Evolutionary conservation across 1,140 invertebrate genomes (phyloP).

Genomic region (Oreohelix idahoensis): DNA sequence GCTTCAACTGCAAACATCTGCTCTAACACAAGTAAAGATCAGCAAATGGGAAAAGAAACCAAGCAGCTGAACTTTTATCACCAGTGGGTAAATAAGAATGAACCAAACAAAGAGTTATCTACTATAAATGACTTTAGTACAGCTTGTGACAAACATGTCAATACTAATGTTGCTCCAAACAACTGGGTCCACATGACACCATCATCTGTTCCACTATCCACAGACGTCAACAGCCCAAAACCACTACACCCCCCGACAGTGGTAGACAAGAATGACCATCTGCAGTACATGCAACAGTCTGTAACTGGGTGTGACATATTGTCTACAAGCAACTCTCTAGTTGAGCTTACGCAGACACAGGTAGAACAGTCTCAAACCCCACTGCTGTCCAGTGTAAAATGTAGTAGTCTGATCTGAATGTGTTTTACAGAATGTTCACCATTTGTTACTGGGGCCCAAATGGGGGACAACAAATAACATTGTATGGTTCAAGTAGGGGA

Average conservation of each 20-base stretch:
- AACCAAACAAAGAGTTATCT: background rate
- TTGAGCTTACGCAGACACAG: constrained; percentile 3
- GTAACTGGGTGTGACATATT: background rate
- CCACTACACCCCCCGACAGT: background rate
- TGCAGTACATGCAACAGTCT: background rate
- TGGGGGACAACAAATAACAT: too few species aligned
- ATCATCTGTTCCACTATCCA: background rate
- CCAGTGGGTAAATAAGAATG: background rate
- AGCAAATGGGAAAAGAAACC: background rate
- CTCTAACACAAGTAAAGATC: background rate
- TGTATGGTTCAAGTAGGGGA: too few species aligned
- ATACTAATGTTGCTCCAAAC: background rate
- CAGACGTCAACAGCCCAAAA: background rate
- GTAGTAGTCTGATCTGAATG: background rate
- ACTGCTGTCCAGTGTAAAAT: background rate
- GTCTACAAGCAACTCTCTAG: background rate
- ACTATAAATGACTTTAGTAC: background rate
- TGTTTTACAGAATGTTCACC: background rate
- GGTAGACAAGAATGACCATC: constrained; percentile 12
- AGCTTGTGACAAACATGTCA: background rate
- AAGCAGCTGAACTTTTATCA: too few species aligned
- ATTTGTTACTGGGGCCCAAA: too few species aligned
- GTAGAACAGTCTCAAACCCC: background rate
- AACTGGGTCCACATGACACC: background rate
- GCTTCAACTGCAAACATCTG: background rate